Evolutionary conservation across 2,888 invertebrate genomes (phyloP), one percentile per base, ranked within the genome.

Genomic region (Orchesella flavescens): DNA sequence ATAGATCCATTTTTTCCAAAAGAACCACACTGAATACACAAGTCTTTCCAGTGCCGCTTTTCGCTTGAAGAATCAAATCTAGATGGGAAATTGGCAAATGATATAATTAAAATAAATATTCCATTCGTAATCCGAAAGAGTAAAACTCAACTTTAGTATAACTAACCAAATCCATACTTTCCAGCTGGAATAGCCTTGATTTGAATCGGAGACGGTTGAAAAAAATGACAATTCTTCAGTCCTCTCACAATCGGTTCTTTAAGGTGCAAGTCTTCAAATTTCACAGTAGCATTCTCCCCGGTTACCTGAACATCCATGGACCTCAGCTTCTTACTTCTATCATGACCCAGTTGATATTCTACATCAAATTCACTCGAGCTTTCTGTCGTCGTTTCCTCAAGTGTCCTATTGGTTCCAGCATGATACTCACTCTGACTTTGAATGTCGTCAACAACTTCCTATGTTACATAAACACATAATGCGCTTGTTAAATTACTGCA

Each of bases 1-100:
- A 44, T 49, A 68, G 17, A 4, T 69, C 69, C 17, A 96, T 89
- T 89, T 93, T 93, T 90, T 98, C 96, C 85, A 99, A 91, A 49
- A 96, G 94, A 80, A 97, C 93, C 0, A 96, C 92, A 44, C 94
- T 92, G 91, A 98, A 99, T 0, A 99, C 98, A 86, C 95, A 93
- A 0, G 99, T 99, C 91, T 99, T 99, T 19, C 99, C 99, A 10
- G 99, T 99, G 12, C 99, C 99, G 17, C 98, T 97, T 90, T 99
- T 99, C 0, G 99, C 97, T 91, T 98, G 96, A 0, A 99, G 92
- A 84, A 99, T 93, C 84, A 99, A 91, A 93, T 99, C 99, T 97
- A 89, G 21, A 92, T 79, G n/a, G n/a, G n/a, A n/a, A n/a, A n/a
- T n/a, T n/a, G n/a, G 86, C 12, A 15, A 49, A 49, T 1, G 10